phyloP scores from a whole-genome alignment of 2,797 vertebrate genomes.

The Trichosurus vulpecula region DNA sequence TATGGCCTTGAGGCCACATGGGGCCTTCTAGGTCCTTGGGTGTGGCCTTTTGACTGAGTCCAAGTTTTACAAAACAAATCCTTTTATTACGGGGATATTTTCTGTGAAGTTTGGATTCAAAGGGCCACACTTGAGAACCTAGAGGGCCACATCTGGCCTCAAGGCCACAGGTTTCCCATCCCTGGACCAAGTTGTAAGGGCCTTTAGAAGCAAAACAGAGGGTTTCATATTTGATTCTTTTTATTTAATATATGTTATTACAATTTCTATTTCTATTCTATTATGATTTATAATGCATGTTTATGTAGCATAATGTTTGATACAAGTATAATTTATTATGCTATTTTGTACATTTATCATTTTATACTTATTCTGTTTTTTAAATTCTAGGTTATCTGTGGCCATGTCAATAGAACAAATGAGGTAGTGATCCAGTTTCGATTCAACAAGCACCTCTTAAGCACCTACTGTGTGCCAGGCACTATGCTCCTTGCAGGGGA shows the following conservation, averaged over 20 bases:
- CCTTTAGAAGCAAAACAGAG: not conserved
- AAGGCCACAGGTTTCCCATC: no score
- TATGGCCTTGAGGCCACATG: no score
- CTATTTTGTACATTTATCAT: not conserved
- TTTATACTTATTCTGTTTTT: conserved; percentile 8
- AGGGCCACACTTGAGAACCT: no score
- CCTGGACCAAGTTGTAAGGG: not conserved
- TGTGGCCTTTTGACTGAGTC: no score
- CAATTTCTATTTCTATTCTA: not conserved
- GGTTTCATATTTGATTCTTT: not conserved
- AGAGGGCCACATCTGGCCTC: no score
- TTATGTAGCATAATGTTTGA: not conserved
- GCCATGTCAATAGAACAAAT: not conserved
- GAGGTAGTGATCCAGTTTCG: not conserved
- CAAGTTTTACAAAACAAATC: no score
- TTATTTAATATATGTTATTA: not conserved
- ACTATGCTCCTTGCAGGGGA: not conserved
- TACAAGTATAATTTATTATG: not conserved
- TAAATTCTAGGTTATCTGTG: not conserved
- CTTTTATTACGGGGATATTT: no score
- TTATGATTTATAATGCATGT: not conserved
- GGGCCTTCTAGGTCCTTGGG: no score
- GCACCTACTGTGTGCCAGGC: not conserved
- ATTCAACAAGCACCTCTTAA: not conserved
- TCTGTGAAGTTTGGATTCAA: no score